Evolutionary conservation across 2,888 invertebrate species (phyloP).

Genomic region (Plemyria rubiginata): DNA sequence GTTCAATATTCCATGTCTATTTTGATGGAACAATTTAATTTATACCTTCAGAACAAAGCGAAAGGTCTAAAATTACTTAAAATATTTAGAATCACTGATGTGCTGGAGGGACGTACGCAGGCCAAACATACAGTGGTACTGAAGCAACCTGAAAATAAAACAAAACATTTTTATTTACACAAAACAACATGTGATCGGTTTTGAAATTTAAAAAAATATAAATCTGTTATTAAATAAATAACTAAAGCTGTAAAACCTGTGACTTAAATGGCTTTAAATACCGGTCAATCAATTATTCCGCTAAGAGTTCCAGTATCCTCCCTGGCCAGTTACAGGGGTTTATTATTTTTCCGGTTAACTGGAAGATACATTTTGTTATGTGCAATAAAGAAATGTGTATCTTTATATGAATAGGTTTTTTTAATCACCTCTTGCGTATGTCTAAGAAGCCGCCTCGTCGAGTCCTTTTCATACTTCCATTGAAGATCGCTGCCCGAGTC

Average conservation of each 20-base stretch:
- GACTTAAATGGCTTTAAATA: too few relatives aligned
- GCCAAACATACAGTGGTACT: conserved; percentile 69
- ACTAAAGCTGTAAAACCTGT: too few relatives aligned
- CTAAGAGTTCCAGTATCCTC: too few relatives aligned
- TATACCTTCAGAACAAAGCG: conserved; percentile 19
- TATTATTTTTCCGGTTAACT: too few relatives aligned
- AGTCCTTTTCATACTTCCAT: conserved; percentile 76
- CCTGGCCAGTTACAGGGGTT: too few relatives aligned
- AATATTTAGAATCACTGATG: conserved; percentile 54
- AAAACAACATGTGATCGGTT: too few relatives aligned
- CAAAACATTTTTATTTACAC: conserved; percentile 18
- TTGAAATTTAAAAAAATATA: too few relatives aligned
- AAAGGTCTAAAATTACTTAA: conserved; percentile 31
- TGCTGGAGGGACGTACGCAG: conserved; percentile 65
- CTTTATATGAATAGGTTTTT: not conserved
- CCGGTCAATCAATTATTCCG: too few relatives aligned
- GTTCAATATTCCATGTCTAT: not conserved
- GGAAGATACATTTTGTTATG: too few relatives aligned
- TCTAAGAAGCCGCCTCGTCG: conserved; percentile 59
- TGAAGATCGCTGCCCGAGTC: conserved; percentile 66
- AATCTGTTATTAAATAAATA: too few relatives aligned
- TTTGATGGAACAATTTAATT: not conserved
- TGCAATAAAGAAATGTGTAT: too few relatives aligned
- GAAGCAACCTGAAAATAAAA: conserved; percentile 58
- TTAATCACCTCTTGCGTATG: conserved; percentile 62